Evolutionary conservation across 2,797 vertebrate species (phyloP).

Genomic region (Sebastiscus tertius): DNA sequence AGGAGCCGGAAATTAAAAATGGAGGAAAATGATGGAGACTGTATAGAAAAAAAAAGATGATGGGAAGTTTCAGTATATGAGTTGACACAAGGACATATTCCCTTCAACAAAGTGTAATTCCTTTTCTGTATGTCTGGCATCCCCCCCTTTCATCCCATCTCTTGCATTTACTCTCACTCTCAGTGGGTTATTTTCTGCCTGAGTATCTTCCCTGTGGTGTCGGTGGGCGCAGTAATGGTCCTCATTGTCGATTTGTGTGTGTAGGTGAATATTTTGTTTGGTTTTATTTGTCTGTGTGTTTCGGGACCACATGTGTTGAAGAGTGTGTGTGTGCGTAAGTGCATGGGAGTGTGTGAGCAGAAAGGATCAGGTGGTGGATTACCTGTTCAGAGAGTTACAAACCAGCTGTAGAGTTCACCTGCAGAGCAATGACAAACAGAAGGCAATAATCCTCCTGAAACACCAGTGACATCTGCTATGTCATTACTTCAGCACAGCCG

Average conservation of each 20-base stretch:
- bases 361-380: conserved; percentile 16
- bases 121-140: not conserved
- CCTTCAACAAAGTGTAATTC: not conserved
- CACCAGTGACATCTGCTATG: not conserved
- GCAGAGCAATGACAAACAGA: conserved; percentile 5
- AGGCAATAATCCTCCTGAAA: conserved; percentile 28
- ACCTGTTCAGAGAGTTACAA: conserved; percentile 10
- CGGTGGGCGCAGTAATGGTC: conserved; percentile 9
- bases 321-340: not conserved
- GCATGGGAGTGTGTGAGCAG: not conserved
- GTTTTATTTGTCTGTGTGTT: conserved; percentile 6
- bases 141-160: not conserved
- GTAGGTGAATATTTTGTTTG: conserved; percentile 12
- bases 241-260: conserved; percentile 7
- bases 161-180: conserved; percentile 1
- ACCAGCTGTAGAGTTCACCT: conserved; percentile 16
- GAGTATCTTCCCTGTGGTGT: conserved; percentile 8
- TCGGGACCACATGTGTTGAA: not conserved
- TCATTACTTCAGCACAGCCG: conserved; percentile 1
- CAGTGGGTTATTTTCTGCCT: conserved; percentile 21
- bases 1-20: not conserved
- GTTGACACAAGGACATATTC: not conserved
- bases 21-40: not conserved
- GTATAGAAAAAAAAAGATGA: not conserved
- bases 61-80: not conserved